Evolutionary conservation across 2,113 vertebrate genomes (phyloP).

Genomic region (Bolborhynchus lineola): DNA sequence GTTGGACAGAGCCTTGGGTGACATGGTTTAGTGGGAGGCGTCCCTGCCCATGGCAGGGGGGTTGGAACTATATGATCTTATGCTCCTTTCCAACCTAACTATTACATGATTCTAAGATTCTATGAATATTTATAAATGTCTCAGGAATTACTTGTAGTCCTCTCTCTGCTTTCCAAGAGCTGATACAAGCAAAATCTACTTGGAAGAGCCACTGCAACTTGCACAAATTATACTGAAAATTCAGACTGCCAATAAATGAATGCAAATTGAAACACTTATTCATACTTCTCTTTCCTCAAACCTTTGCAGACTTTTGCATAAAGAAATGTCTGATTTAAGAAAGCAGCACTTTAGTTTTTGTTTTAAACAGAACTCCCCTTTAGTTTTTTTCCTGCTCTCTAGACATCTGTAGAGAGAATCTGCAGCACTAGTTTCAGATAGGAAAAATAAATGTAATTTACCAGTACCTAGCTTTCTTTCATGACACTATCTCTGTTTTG

Average conservation of each 20-base stretch:
- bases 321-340: not conserved
- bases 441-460: not conserved
- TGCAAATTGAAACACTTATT: not conserved
- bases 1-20: too few species aligned
- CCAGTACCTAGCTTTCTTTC: not conserved
- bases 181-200: not conserved
- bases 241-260: not conserved
- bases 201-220: not conserved
- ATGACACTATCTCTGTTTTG: not conserved
- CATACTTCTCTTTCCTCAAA: not conserved
- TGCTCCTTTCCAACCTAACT: too few species aligned
- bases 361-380: not conserved
- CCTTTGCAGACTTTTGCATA: not conserved
- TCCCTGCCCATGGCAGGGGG: too few species aligned
- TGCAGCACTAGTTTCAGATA: not conserved
- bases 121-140: not conserved
- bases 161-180: not conserved
- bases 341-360: not conserved
- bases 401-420: not conserved
- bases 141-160: not conserved
- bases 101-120: too few species aligned
- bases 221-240: not conserved
- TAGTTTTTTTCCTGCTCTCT: not conserved
- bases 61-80: too few species aligned
- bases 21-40: too few species aligned